Evolutionary conservation across 2,113 vertebrate genomes (phyloP), one percentile per base, ranked within the genome.

Genomic region (Eretmochelys imbricata): DNA sequence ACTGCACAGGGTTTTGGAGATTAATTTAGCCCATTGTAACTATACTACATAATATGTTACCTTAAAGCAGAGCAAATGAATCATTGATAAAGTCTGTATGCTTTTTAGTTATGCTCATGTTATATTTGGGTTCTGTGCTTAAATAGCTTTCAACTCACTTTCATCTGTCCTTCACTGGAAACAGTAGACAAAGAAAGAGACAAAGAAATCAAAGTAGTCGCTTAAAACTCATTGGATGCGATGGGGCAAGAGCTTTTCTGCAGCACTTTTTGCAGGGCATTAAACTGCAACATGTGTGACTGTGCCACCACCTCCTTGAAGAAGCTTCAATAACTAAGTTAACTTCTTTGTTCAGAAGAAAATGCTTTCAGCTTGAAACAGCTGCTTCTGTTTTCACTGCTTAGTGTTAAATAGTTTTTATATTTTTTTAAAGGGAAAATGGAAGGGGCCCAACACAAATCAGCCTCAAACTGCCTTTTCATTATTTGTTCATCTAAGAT

Each of bases 291-390:
- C 5, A 16, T 48, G 25, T 27, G 75, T 38, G 42, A 78, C 75
- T 48, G 75, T 46, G 79, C n/a, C 51, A 42, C 72, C 75, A 81
- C 65, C 50, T 35, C 29, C 65, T 59, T 88, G 31, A 3, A 92
- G 65, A 49, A 89, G 12, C 10, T 22, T 25, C 29, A 48, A 42
- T 10, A 5, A 69, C 69, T 80, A 91, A 53, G 59, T 2, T 65
- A 57, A 53, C 76, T 72, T 92, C 80, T 85, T 84, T 91, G 80
- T 72, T 69, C 84, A 89, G 55, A 81, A 85, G 79, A 91, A 72
- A 29, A 84, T 72, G 84, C 76, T 62, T 93, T 84, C 51, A 79
- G 57, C 2, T 24, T 48, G 20, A 57, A 91, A 89, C 38, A 65
- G n/a, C 17, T 62, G 87, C 38, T 51, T 48, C 53, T 87, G 29